Base-by-base conservation (phyloP, 2,113 vertebrate genomes). In the Macaca mulatta region DNA sequence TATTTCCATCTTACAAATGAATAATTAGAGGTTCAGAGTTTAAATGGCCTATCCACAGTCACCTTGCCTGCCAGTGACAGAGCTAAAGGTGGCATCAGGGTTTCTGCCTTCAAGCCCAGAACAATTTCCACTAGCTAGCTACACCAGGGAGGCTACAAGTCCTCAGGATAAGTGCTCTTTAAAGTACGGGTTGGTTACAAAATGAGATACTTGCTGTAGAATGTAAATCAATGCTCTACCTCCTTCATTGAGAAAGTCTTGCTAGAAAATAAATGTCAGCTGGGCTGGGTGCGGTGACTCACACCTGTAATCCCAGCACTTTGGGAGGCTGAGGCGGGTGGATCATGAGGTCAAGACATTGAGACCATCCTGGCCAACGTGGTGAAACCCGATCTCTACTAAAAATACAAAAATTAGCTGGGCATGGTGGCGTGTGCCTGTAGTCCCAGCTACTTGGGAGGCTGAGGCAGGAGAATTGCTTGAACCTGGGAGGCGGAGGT, bases 211-310 rank as follows among this genome's bases (percentile, higher is more conserved):
- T 83, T 81, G n/a, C 12, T 70, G 43, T 20, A 89, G 55, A 96
- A 40, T 85, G 12, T 40, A 75, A 80, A 80, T 32, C 14, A 79
- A 75, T 81, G 40, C 4, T 70, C 35, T 87, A 55, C 20, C 43
- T 95, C 55, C 22, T 81, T 75, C 45, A 59, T 16, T 86, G 85
- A 82, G 67, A 95, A 87, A 72, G 11, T 93, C 52, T 90, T 90
- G 35, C 32, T 69, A 30, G 18, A 25, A 88, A 89, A 90, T 57
- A 77, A 16, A 95, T 92, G n/a, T 45, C 90, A 92, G 45, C 10
- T 64, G 61, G 61, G 61, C 61, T 12, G 30, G 61, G 61, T 30
- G 30, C 27, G 3, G 61, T 64, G 5, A 12, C 61, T 64, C 27
- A 64, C 27, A 64, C 12, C 61, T 64, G 61, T 30, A 32, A 64